Percentiles rank a stretch among this genome's conserved stretches.
Conservation (phyloP, 2,113 vertebrate genomes). For the Actenoides lindsayi region DNA sequence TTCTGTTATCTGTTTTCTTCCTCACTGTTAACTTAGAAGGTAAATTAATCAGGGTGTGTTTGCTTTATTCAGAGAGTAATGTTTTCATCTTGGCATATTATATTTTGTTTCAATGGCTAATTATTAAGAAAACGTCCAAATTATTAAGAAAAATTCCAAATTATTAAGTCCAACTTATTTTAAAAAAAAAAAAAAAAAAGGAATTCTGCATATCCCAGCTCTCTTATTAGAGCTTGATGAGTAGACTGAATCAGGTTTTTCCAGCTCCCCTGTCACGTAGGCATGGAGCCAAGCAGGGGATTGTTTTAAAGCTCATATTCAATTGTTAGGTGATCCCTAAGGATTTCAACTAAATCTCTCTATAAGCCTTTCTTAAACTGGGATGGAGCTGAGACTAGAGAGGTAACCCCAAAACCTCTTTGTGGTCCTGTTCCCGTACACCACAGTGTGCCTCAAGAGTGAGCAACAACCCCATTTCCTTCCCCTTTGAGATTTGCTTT, state of each 20-base stretch:
- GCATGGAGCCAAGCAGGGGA: background rate
- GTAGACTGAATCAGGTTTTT: background rate
- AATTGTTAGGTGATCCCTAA: accelerated
- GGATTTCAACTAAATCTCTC: background rate
- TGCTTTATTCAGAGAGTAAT: background rate
- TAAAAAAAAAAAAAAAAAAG: background rate
- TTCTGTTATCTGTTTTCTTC: slow-evolving; percentile 15
- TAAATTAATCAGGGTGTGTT: slow-evolving; percentile 7
- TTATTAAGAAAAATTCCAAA: background rate
- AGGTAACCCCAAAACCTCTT: background rate
- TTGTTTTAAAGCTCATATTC: background rate
- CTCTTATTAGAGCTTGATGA: accelerated
- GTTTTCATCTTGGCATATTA: background rate
- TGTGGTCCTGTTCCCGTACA: accelerated
- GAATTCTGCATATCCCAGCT: background rate
- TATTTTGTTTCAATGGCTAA: background rate
- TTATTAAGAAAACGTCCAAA: background rate
- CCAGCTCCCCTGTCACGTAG: background rate
- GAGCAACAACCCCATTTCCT: background rate
- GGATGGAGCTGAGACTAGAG: background rate
- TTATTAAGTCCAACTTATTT: too few species aligned
- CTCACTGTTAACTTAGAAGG: background rate
- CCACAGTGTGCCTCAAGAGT: background rate
- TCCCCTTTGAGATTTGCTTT: background rate
- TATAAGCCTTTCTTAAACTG: background rate